Evolutionary conservation across 2,888 invertebrate genomes (phyloP), one percentile per base, ranked within the genome.

Genomic region (Megalurothrips usitatus): DNA sequence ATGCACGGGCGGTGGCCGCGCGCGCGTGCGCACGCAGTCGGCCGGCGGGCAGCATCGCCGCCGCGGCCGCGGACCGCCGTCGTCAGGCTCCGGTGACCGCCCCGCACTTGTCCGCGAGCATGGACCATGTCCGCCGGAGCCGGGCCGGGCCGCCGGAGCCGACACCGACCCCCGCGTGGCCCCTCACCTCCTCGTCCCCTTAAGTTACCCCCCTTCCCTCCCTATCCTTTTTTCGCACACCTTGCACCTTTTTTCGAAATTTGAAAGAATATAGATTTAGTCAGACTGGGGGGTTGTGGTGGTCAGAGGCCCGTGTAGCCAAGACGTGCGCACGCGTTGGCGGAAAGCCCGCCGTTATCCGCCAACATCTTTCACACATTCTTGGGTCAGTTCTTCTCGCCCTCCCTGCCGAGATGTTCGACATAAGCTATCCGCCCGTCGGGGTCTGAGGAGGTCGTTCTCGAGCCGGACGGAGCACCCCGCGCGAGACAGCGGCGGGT

Each of bases 41-140:
- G 11, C 19, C 68, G 23, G 68, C 68, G 11, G 68, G 52, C 19
- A 52, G 34, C 34, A 43, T 43, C 34, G 34, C 34, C 34, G 34
- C 34, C 52, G 52, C 10, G 4, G 52, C 49, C 49, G 52, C 52
- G 52, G 52, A 2, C 14, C 52, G 17, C 14, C 12, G 58, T 14
- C 23, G 68, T 75, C 68, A 75, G 68, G 68, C 68, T 75, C 26
- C 68, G 68, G 23, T 75, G 68, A 11, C 26, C 26, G 14, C 8
- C 52, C 14, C 17, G 68, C 68, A n/a, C 68, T 75, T 75, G 34
- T 43, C 68, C 68, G 68, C 68, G 68, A 75, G 68, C 68, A 75
- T 75, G 68, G 68, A 75, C 68, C 68, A 26, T 75, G 58, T 58
- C 58, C 58, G 58, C 34, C 34, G 6, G 6, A 58, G 58, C 58